These are phyloP conservation scores for Syncerus caffer DNA, from an alignment of 2,797 vertebrate genomes.

Conservation along the genomic window DNA sequence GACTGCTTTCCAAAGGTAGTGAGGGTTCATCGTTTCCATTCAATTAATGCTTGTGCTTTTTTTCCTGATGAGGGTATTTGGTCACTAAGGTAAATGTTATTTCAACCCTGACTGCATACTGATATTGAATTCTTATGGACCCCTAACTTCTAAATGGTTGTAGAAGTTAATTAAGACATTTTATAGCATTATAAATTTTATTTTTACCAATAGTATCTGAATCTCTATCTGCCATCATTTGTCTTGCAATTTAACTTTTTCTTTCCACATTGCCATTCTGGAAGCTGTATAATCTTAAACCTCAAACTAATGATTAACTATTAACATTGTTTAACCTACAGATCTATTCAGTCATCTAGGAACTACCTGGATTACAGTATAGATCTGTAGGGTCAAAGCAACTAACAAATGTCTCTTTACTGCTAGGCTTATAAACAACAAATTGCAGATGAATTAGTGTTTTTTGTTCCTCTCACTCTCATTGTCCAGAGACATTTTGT, in stretches of 20 bases:
- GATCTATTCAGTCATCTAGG: background rate
- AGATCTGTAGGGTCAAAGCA: constrained; percentile 86
- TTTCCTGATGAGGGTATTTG: background rate
- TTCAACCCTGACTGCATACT: background rate
- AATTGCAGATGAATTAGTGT: constrained; percentile 76
- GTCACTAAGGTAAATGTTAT: background rate
- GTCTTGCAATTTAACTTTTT: background rate
- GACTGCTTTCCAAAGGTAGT: background rate
- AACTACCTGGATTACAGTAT: background rate
- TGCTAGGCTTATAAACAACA: constrained; percentile 74
- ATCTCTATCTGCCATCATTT: background rate
- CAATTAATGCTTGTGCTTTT: background rate
- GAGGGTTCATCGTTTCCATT: background rate
- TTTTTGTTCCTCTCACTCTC: constrained; percentile 72
- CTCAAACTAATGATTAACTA: background rate
- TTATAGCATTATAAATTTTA: background rate
- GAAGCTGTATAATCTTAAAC: background rate
- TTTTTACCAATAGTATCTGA: background rate
- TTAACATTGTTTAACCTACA: background rate
- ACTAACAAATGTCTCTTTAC: constrained; percentile 86
- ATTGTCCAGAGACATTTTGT: constrained; percentile 79
- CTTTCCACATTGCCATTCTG: background rate
- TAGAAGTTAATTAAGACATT: background rate
- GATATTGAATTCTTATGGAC: background rate
- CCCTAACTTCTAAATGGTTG: background rate